Base-by-base conservation (phyloP, 2,113 vertebrate species). In the Geothlypis trichas region DNA sequence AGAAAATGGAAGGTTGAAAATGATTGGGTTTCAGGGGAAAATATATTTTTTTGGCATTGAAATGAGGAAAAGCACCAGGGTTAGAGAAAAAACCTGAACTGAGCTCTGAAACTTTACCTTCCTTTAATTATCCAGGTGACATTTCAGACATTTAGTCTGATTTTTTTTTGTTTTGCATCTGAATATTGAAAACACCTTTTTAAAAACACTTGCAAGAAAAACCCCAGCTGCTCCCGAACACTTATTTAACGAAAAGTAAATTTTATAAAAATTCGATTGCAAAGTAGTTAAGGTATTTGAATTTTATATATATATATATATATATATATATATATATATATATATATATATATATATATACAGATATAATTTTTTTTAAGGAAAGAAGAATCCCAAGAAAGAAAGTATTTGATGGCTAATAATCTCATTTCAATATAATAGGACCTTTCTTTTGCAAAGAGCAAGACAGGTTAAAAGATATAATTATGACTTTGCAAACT, bases 351-450 rank as follows among this genome's bases (percentile, higher is more conserved):
- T 31, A 23, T 17, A 47, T 26, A 30, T 19, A 54, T 35, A 26
- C 15, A 7, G 42, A 44, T 44, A 10, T n/a, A n/a, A n/a, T 20
- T 44, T 92, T 94, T 95, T 95, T 84, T 15, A 47, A 39, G 42
- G 23, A 49, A 97, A 97, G 96, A 98, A 97, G 97, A 97, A 98
- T 98, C 98, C 97, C 79, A 97, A 98, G 98, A 98, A 98, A 98
- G 97, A 98, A 98, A 98, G 98, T 98, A 98, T 98, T 98, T 98
- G 98, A 98, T 98, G 98, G 98, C 98, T 98, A 98, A 98, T 98
- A 98, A 98, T 98, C 98, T 99, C 98, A 98, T 99, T 99, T 98
- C 98, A 98, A 99, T 98, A 98, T 99, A 98, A 99, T 98, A 98
- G 98, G 98, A 98, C 98, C 98, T 98, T 98, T 98, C 98, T 98